Evolutionary conservation across 2,888 invertebrate genomes (phyloP).

Genomic region (Lamellibrachia satsuma): DNA sequence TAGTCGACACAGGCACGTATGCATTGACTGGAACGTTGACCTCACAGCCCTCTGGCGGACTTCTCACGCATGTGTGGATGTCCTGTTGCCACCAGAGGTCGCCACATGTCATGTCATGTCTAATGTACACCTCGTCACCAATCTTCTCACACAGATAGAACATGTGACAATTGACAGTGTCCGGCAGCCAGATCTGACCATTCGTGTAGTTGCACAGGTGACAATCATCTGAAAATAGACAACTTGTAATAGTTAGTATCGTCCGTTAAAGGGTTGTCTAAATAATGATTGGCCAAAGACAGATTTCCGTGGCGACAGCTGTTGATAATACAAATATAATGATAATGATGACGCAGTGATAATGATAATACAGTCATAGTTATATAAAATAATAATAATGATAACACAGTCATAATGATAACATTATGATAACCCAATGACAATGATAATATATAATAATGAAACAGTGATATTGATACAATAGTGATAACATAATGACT

Average conservation of each 20-base stretch:
- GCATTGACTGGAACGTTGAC: neutral
- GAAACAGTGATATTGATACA: too few species aligned
- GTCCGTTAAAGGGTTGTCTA: too few species aligned
- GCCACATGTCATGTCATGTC: slow-evolving; percentile 8
- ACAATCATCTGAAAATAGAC: neutral
- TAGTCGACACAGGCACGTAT: neutral
- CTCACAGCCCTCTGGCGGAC: neutral
- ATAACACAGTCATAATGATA: too few species aligned
- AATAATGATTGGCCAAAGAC: too few species aligned
- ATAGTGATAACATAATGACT: too few species aligned
- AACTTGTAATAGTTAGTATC: neutral
- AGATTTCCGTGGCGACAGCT: too few species aligned
- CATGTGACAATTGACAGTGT: neutral
- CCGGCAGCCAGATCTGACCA: slow-evolving; percentile 17
- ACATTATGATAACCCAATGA: too few species aligned
- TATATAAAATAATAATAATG: too few species aligned
- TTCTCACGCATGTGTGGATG: slow-evolving; percentile 14
- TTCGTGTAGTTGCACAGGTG: slow-evolving; percentile 18
- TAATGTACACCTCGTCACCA: neutral
- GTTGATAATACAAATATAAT: too few species aligned
- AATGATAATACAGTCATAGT: too few species aligned
- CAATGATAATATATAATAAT: too few species aligned
- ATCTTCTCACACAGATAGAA: slow-evolving; percentile 8
- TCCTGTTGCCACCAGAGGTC: slow-evolving; percentile 18
- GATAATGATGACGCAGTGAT: too few species aligned